Conservation (phyloP, 1,140 invertebrate species). For the Anadara kagoshimensis region DNA sequence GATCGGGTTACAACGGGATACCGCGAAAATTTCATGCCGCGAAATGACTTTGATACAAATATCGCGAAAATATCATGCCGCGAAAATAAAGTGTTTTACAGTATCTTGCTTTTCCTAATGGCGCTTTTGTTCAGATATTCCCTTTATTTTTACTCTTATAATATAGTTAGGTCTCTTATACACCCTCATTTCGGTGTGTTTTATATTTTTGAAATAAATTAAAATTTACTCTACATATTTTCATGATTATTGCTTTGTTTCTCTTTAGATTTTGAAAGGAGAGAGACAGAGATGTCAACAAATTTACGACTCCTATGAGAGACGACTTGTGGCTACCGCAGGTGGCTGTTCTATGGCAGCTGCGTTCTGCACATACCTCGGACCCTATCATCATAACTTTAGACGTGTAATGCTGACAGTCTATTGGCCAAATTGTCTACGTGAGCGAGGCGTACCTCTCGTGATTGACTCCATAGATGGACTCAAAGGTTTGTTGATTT, state of each 20-base stretch:
- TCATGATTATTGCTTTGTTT: conserved; percentile 6
- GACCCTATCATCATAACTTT: conserved; percentile 71
- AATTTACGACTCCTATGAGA: conserved; percentile 66
- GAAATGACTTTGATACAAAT: too few relatives aligned
- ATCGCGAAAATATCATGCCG: too few relatives aligned
- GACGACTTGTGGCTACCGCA: conserved; percentile 60
- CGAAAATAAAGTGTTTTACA: too few relatives aligned
- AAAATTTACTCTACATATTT: too few relatives aligned
- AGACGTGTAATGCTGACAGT: conserved; percentile 70
- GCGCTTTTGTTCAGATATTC: too few relatives aligned
- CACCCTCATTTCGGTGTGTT: too few relatives aligned
- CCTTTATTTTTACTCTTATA: too few relatives aligned
- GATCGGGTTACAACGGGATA: too few relatives aligned
- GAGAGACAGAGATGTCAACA: conserved; percentile 69
- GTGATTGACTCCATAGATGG: conserved; percentile 71
- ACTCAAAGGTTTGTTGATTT: conserved; percentile 59
- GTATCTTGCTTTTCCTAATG: too few relatives aligned
- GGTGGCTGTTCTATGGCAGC: conserved; percentile 71
- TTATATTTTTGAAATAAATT: too few relatives aligned
- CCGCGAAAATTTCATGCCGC: too few relatives aligned
- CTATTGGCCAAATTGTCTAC: conserved; percentile 72
- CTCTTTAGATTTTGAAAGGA: conserved; percentile 65
- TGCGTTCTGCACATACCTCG: conserved; percentile 70
- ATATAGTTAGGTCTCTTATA: too few relatives aligned
- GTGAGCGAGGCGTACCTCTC: conserved; percentile 69